Evolutionary conservation across 1,140 invertebrate species (phyloP).

Genomic region (Drosophila parabipectinata): DNA sequence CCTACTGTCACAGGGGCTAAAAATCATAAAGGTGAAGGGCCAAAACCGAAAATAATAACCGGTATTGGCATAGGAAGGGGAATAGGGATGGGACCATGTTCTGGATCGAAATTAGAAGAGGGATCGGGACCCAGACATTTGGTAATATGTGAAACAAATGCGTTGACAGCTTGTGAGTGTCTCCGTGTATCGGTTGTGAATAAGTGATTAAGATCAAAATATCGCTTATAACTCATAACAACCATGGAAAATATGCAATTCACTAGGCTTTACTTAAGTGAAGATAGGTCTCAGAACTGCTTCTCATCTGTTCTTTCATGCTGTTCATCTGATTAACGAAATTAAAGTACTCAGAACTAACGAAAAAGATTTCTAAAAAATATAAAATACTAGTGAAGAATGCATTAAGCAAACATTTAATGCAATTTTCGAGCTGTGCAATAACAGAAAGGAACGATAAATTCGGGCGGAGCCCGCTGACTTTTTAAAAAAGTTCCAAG

Average conservation of each 20-base stretch:
- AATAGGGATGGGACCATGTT: neutral
- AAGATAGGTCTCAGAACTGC: neutral
- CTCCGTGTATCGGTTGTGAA: conserved; percentile 30
- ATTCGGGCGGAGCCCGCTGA: no score
- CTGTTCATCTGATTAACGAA: no score
- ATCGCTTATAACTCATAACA: conserved; percentile 81
- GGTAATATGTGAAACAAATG: conserved; percentile 77
- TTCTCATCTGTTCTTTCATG: no score
- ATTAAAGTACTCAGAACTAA: neutral
- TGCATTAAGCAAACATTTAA: no score
- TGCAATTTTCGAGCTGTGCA: no score
- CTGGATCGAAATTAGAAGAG: neutral
- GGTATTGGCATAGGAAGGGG: neutral
- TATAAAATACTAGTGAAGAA: neutral
- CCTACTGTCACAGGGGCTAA: conserved; percentile 49
- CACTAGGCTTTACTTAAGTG: conserved; percentile 29
- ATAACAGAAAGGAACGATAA: no score
- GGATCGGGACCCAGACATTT: conserved; percentile 62
- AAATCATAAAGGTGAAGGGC: neutral
- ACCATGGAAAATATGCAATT: conserved; percentile 77
- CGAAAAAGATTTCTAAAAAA: neutral
- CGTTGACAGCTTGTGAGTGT: conserved; percentile 74
- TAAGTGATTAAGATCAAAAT: conserved; percentile 80
- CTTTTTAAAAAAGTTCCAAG: no score
- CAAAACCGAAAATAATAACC: neutral